These are phyloP conservation scores for Tragopan temminckii DNA, from an alignment of 2,797 vertebrate genomes.

Conservation along the genomic window DNA sequence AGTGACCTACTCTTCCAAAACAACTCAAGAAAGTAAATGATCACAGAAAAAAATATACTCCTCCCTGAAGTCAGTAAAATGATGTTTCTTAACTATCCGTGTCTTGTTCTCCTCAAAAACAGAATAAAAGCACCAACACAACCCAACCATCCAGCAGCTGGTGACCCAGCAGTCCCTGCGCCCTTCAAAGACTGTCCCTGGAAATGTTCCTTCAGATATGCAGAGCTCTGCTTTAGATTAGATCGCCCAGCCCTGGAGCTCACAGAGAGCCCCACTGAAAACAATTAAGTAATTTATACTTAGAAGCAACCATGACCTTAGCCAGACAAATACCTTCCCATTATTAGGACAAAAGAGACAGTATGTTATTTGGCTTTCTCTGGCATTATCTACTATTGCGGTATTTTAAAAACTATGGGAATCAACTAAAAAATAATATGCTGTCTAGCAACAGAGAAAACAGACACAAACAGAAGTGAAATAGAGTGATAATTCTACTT, in stretches of 20 bases:
- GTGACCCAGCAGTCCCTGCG: background rate
- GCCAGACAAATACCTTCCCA: slow-evolving; percentile 67
- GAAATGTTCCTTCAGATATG: background rate
- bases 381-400: slow-evolving; percentile 43
- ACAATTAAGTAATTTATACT: slow-evolving; percentile 67
- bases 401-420: slow-evolving; percentile 71
- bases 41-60: background rate
- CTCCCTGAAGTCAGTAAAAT: background rate
- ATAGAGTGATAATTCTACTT: slow-evolving; percentile 7
- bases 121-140: background rate
- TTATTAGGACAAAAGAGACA: slow-evolving; percentile 73
- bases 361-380: slow-evolving; percentile 68
- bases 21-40: background rate
- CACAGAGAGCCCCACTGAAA: slow-evolving; percentile 52
- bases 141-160: background rate
- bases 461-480: slow-evolving; percentile 65
- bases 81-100: background rate
- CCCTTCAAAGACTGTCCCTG: background rate
- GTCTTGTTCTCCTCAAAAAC: background rate
- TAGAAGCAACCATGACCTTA: slow-evolving; percentile 61
- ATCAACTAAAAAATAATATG: slow-evolving; percentile 60
- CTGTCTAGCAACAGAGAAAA: slow-evolving; percentile 77
- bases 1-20: background rate
- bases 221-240: slow-evolving; percentile 60
- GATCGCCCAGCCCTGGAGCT: slow-evolving; percentile 10